phyloP scores from a whole-genome alignment of 1,140 invertebrate genomes.

The Apis florea region DNA sequence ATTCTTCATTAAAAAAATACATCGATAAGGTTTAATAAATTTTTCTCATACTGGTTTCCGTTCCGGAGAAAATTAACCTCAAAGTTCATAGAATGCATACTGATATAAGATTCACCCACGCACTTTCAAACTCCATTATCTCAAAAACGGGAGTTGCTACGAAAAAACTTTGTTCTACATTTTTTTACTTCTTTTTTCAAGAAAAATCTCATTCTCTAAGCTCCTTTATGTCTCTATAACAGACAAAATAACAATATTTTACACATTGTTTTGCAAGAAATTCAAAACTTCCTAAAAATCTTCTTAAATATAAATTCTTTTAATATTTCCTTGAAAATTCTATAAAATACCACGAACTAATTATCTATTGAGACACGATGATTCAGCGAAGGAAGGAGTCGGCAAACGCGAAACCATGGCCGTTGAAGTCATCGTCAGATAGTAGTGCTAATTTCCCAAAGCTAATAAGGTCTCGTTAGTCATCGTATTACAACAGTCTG shows the following conservation, averaged over 20 bases:
- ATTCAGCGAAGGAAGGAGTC: background rate
- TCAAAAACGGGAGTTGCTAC: background rate
- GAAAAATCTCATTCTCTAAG: background rate
- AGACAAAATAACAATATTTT: too few species aligned
- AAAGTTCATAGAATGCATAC: background rate
- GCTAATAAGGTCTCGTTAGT: slow-evolving; percentile 47
- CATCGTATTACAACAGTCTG: slow-evolving; percentile 15
- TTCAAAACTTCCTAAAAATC: too few species aligned
- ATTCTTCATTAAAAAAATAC: background rate
- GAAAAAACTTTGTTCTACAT: background rate
- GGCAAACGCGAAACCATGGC: background rate
- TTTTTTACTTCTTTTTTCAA: background rate
- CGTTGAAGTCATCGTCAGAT: background rate
- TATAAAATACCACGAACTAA: background rate
- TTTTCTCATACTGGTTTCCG: background rate
- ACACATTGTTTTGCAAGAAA: too few species aligned
- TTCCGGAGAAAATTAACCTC: background rate
- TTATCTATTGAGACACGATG: background rate
- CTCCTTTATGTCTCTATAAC: background rate
- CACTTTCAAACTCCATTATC: background rate
- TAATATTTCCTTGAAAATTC: too few species aligned
- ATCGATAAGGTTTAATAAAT: background rate
- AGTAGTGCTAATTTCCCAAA: slow-evolving; percentile 2
- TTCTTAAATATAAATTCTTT: too few species aligned
- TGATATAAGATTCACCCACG: background rate